phyloP scores from a whole-genome alignment of 2,113 vertebrate species.

The Poeciliopsis occidentalis region DNA sequence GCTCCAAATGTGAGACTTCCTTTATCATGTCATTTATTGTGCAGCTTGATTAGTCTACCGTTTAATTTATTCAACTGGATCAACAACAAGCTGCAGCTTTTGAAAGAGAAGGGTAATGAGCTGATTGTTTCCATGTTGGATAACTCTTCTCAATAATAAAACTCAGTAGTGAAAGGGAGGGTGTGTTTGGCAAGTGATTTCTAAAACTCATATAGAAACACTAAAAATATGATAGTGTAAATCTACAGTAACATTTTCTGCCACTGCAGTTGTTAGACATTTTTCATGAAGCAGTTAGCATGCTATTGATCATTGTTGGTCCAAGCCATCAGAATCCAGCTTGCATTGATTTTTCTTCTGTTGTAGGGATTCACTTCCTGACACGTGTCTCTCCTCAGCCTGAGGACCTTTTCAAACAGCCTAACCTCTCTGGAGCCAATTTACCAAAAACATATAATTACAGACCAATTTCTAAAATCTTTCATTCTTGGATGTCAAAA shows the following conservation, averaged over 20 bases:
- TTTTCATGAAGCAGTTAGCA: slow-evolving; percentile 58
- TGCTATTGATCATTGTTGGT: slow-evolving; percentile 74
- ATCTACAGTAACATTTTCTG: slow-evolving; percentile 33
- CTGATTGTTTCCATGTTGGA: not conserved
- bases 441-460: slow-evolving; percentile 38
- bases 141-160: slow-evolving; percentile 7
- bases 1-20: not conserved
- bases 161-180: slow-evolving; percentile 5
- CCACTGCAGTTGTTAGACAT: slow-evolving; percentile 27
- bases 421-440: slow-evolving; percentile 29
- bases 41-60: not conserved
- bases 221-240: slow-evolving; percentile 6
- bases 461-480: slow-evolving; percentile 12
- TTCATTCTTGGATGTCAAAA: not conserved
- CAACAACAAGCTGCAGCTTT: not conserved
- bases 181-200: slow-evolving; percentile 32
- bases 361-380: slow-evolving; percentile 61
- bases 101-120: slow-evolving; percentile 3
- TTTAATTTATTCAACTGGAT: slow-evolving; percentile 10
- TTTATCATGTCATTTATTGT: not conserved
- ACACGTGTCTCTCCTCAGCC: slow-evolving; percentile 56
- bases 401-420: slow-evolving; percentile 44
- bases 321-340: slow-evolving; percentile 69
- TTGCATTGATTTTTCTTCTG: slow-evolving; percentile 74
- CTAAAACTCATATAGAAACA: slow-evolving; percentile 11